Base-by-base conservation (phyloP, 2,888 invertebrate genomes). In the Phortica okadai region DNA sequence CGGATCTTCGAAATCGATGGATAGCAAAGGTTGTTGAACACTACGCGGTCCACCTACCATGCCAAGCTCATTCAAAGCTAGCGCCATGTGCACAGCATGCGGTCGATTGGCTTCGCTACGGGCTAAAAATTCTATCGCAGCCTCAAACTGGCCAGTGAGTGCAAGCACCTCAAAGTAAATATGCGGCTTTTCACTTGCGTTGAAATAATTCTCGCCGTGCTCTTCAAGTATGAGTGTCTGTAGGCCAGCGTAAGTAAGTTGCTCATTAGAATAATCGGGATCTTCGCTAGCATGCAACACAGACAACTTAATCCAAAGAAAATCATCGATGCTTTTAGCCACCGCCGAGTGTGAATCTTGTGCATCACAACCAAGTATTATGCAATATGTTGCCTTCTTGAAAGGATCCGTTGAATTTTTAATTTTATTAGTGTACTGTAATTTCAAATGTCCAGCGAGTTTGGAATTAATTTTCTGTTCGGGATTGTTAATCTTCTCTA, bases 131-230 rank as follows among this genome's bases (percentile, higher is more conserved):
- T 98, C 98, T 72, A 99, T 94, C 1, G 98, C 98, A 0, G 98
- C 96, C 92, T 99, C 99, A 92, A 98, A 99, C 91, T 99, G 99
- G 1, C 97, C 98, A n/a, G 98, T 98, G 76, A 99, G 92, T 45
- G 96, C 93, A 73, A 99, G 93, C 0, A 91, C 90, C 94, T 94
- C 97, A 93, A 94, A 98, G 90, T 98, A 99, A 2, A 98, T 93
- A 82, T 97, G 95, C 0, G 98, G 97, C 89, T 98, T 97, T 83
- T 97, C 96, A 82, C 95, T 95, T 0, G 98, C 98, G 90, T 97
- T 96, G 91, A 98, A 99, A 92, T 98, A 97, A 41, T 95, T 94
- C 92, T 99, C 98, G 80, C 97, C 95, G 91, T 97, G 97, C 91
- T 97, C 95, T 86, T 97, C 96, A 74, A 97, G 92, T 81, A 98